A percentile compares a stretch with the other conserved stretches of the same genome.
Evolutionary conservation across 2,797 vertebrate genomes (phyloP).

Genomic region (Etheostoma nigrum): DNA sequence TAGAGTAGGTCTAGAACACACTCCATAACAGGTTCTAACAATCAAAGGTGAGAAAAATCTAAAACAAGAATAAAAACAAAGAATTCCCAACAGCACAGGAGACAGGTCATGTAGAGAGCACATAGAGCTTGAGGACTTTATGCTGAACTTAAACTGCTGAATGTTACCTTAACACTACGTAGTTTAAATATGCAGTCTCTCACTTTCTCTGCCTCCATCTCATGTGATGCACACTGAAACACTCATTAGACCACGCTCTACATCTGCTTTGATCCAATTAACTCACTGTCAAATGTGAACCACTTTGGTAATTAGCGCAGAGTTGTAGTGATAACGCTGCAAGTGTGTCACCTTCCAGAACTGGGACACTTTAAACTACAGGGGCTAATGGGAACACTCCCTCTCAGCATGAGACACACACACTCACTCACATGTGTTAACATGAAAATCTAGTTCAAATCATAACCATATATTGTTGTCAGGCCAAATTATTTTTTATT

Average conservation of each 20-base stretch:
- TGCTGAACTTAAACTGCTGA: neutral
- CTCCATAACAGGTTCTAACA: too few species aligned
- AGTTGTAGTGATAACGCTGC: constrained; percentile 64
- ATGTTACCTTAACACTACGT: neutral
- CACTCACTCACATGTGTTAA: constrained; percentile 19
- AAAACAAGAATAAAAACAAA: neutral
- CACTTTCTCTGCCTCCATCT: constrained; percentile 1
- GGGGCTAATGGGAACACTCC: constrained; percentile 58
- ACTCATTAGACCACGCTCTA: neutral
- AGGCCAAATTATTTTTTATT: neutral
- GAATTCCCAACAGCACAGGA: neutral
- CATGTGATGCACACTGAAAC: constrained; percentile 20
- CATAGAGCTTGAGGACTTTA: neutral
- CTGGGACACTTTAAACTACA: constrained; percentile 70
- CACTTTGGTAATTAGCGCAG: constrained; percentile 71
- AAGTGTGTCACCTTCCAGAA: constrained; percentile 83
- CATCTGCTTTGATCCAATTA: constrained; percentile 64
- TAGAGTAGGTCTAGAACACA: too few species aligned
- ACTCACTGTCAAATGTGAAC: constrained; percentile 56
- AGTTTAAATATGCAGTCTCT: constrained; percentile 5
- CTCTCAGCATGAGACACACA: constrained; percentile 38
- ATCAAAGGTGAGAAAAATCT: neutral
- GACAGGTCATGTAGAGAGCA: neutral
- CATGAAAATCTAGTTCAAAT: constrained; percentile 19
- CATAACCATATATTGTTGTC: neutral